Percentiles rank a stretch among this genome's conserved stretches.
Evolutionary conservation across 2,113 vertebrate species (phyloP).

Genomic region (Aldabrachelys gigantea): DNA sequence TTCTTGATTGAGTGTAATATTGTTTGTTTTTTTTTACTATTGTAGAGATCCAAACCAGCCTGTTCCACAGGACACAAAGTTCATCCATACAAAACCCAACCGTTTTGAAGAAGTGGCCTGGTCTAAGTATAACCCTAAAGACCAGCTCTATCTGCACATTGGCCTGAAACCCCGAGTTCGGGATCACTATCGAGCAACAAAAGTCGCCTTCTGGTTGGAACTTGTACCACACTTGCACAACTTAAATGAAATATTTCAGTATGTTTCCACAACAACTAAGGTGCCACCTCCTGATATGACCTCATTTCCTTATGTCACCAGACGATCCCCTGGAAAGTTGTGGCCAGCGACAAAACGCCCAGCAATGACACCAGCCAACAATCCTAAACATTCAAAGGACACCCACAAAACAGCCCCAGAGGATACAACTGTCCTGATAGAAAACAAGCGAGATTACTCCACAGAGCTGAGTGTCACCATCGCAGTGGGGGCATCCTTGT

Average conservation of each 20-base stretch:
- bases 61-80: slow-evolving; percentile 97
- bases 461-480: slow-evolving; percentile 96
- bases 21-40: slow-evolving; percentile 37
- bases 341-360: slow-evolving; percentile 97
- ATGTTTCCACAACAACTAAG: slow-evolving; percentile 95
- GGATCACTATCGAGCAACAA: slow-evolving; percentile 96
- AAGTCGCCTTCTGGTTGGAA: slow-evolving; percentile 97
- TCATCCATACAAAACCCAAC: slow-evolving; percentile 97
- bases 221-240: slow-evolving; percentile 95
- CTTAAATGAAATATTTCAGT: slow-evolving; percentile 93
- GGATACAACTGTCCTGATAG: slow-evolving; percentile 90
- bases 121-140: slow-evolving; percentile 97
- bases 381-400: slow-evolving; percentile 89
- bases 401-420: slow-evolving; percentile 84
- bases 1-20: neutral
- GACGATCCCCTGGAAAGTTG: slow-evolving; percentile 89
- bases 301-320: slow-evolving; percentile 90
- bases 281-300: slow-evolving; percentile 95
- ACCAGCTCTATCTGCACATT: slow-evolving; percentile 96
- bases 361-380: slow-evolving; percentile 87
- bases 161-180: slow-evolving; percentile 93
- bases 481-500: slow-evolving; percentile 92
- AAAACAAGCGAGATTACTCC: slow-evolving; percentile 93
- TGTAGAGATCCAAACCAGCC: slow-evolving; percentile 94
- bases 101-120: slow-evolving; percentile 97